A percentile compares a stretch with the other conserved stretches of the same genome.
These are phyloP conservation scores for Sinohyriopsis cumingii DNA, from an alignment of 2,888 invertebrate species.

Conservation along the genomic window DNA sequence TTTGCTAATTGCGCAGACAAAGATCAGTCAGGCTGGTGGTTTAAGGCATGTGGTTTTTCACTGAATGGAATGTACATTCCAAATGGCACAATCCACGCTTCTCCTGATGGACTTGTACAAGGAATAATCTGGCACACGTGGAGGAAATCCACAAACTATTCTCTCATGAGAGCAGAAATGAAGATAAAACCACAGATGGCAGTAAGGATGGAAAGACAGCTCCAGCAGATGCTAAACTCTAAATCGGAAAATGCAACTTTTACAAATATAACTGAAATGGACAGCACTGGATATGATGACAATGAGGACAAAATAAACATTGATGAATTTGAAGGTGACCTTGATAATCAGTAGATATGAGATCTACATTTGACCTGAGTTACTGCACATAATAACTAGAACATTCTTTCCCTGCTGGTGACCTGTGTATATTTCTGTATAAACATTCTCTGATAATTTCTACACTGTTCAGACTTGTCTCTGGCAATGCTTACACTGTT, in stretches of 20 bases:
- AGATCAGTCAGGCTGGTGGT: slow-evolving; percentile 66
- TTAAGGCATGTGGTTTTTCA: slow-evolving; percentile 56
- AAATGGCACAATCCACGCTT: slow-evolving; percentile 31
- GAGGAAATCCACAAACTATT: slow-evolving; percentile 54
- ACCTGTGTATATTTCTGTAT: too few species aligned
- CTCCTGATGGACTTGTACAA: slow-evolving; percentile 53
- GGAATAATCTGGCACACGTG: slow-evolving; percentile 62
- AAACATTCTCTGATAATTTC: too few species aligned
- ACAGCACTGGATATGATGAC: slow-evolving; percentile 5
- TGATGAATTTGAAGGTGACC: slow-evolving; percentile 1
- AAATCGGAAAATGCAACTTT: not conserved
- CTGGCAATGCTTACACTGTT: not conserved
- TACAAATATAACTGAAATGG: slow-evolving; percentile 3
- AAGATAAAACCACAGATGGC: slow-evolving; percentile 53
- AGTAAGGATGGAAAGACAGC: slow-evolving; percentile 35
- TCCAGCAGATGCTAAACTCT: not conserved
- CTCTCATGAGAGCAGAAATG: slow-evolving; percentile 54
- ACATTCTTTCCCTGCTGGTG: too few species aligned
- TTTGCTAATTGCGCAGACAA: slow-evolving; percentile 55
- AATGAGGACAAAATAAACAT: not conserved
- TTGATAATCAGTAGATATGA: slow-evolving; percentile 3
- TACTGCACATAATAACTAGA: too few species aligned
- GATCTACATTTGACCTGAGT: not conserved
- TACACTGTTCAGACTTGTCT: not conserved
- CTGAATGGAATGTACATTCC: slow-evolving; percentile 56